Evolutionary conservation across 1,140 invertebrate species (phyloP), one percentile per base, ranked within the genome.

Genomic region (Listronotus oregonensis): DNA sequence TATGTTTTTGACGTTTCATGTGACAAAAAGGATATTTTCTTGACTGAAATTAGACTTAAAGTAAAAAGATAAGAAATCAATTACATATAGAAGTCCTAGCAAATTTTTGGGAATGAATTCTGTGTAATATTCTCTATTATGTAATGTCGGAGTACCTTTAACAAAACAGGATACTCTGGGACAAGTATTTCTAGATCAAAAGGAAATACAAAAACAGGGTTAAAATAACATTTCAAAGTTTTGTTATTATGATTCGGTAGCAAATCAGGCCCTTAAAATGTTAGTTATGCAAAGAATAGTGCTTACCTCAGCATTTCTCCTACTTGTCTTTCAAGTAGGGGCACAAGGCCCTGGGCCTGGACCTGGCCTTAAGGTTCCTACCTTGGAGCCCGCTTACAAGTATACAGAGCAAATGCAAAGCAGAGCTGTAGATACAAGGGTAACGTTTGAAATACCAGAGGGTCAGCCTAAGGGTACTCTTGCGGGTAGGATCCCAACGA

Each of bases 401-500:
- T 82, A 76, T 55, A 70, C 82, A 72, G 82, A 84, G 68, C 87
- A 90, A 78, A 93, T 93, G 91, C 91, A 93, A 78, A 92, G 91
- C 54, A 84, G 92, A 62, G 89, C 91, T 12, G 92, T 93, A 40
- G 92, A 94, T 74, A 94, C 90, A 15, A 84, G 92, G 63, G 90
- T 93, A 31, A 89, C 91, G 65, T 86, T 96, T 69, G 90, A 94
- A 75, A 87, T 96, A 46, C 83, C 85, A 40, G 94, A 96, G 79
- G 92, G 91, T 37, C 86, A 91, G 73, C 90, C 92, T 11, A 84
- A 86, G 54, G 93, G 91, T 14, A 93, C 91, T 0, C 75, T 89
- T 4, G 92, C 95, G 6, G 94, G 94, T 12, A 84, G 83, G 68
- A 95, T 96, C 74, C 93, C 94, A 15, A 90, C 86, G 6, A 92